A percentile compares a stretch with the other conserved stretches of the same genome.
phyloP scores from a whole-genome alignment of 2,797 vertebrate genomes.

The Micromesistius poutassou region DNA sequence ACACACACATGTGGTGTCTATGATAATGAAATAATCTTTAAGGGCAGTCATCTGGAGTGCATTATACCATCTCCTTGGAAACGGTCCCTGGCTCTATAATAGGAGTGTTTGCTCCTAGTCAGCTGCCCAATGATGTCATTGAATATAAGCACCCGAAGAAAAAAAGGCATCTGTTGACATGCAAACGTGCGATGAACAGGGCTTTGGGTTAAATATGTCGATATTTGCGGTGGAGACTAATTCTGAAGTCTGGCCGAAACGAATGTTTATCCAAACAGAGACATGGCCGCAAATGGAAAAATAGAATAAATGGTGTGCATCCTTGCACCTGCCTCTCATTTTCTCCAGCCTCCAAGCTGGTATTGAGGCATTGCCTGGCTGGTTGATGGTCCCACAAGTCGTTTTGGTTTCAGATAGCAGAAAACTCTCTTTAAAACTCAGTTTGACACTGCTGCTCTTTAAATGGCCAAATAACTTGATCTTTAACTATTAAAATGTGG shows the following conservation, averaged over 20 bases:
- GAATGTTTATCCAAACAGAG: conserved; percentile 51
- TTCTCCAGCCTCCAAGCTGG: background rate
- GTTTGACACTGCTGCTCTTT: background rate
- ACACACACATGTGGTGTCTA: conserved; percentile 56
- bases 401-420: background rate
- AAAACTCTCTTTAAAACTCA: background rate
- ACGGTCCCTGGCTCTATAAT: conserved; percentile 63
- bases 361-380: background rate
- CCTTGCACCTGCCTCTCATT: conserved; percentile 52
- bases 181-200: conserved; percentile 56
- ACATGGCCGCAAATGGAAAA: conserved; percentile 39
- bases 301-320: conserved; percentile 35
- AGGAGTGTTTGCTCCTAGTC: conserved; percentile 63
- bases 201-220: conserved; percentile 54
- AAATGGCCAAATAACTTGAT: background rate
- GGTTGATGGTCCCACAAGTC: background rate
- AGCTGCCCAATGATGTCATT: conserved; percentile 74
- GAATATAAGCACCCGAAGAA: conserved; percentile 64
- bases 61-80: conserved; percentile 72
- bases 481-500: background rate
- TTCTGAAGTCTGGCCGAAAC: conserved; percentile 44
- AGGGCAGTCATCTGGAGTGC: conserved; percentile 68
- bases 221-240: conserved; percentile 58
- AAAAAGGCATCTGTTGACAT: conserved; percentile 60
- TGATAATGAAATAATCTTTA: conserved; percentile 73